Evolutionary conservation across 2,797 vertebrate species (phyloP).

Genomic region (Orientallactaga sibirica): DNA sequence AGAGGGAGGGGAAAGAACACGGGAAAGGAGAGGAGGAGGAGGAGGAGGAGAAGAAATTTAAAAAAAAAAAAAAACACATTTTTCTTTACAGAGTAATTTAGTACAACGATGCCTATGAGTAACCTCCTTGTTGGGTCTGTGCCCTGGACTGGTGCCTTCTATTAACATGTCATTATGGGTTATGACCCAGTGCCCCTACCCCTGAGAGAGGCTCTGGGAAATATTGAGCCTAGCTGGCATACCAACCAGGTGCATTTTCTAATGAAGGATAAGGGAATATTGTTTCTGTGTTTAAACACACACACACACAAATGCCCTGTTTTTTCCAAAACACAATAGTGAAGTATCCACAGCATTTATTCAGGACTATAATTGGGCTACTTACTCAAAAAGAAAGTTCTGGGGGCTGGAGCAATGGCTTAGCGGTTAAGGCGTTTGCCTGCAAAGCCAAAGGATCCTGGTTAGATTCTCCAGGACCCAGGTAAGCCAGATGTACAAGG

Average conservation of each 20-base stretch:
- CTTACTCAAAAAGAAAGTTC: slow-evolving; percentile 32
- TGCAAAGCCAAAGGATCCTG: no score
- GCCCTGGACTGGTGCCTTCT: neutral
- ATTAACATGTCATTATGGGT: neutral
- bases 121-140: no score
- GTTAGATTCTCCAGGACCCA: no score
- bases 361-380: neutral
- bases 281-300: neutral
- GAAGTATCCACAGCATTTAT: neutral
- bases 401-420: neutral
- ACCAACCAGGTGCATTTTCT: neutral
- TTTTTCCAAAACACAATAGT: neutral
- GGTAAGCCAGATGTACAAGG: no score
- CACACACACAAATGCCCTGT: neutral
- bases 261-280: neutral
- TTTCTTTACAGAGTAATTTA: neutral
- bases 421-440: no score
- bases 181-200: neutral
- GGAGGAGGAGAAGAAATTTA: neutral
- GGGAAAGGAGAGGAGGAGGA: neutral
- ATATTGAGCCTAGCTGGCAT: fast-evolving
- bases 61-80: neutral
- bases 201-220: neutral
- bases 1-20: no score
- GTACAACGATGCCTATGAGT: neutral